Evolutionary conservation across 2,113 vertebrate genomes (phyloP).

Genomic region (Colinus virginianus): DNA sequence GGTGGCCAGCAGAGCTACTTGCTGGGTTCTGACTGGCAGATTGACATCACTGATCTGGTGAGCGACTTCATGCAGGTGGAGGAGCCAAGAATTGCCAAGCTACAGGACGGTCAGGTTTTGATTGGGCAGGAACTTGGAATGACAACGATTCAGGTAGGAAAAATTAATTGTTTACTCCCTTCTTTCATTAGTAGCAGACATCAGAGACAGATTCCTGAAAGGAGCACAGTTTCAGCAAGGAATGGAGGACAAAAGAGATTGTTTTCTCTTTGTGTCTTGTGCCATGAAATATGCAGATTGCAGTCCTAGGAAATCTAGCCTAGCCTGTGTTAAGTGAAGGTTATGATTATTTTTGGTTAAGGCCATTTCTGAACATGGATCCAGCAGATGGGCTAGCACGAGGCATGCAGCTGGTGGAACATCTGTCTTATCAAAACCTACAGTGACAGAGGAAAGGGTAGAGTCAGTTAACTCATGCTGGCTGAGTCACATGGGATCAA

Average conservation of each 20-base stretch:
- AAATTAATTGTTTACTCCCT: not conserved
- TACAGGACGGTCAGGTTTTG: conserved; percentile 86
- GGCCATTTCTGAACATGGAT: not conserved
- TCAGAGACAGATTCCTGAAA: accelerated
- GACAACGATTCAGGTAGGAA: conserved; percentile 89
- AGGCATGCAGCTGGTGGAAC: not conserved
- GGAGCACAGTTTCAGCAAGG: not conserved
- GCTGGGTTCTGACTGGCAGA: conserved; percentile 93
- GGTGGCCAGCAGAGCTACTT: conserved; percentile 80
- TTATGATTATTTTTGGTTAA: not conserved
- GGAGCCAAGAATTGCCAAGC: conserved; percentile 85
- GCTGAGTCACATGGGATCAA: not conserved
- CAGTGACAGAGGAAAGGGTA: not conserved
- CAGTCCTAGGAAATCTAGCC: not conserved
- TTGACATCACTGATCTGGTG: conserved; percentile 90
- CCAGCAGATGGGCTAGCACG: not conserved
- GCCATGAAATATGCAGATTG: not conserved
- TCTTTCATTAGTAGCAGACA: not conserved
- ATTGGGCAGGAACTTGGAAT: conserved; percentile 90
- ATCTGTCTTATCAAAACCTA: not conserved
- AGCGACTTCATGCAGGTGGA: conserved; percentile 93
- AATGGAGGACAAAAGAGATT: accelerated
- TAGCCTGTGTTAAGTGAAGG: not conserved
- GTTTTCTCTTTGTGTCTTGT: not conserved
- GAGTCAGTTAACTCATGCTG: not conserved